These are phyloP conservation scores for Oconnorella tubifera DNA, from an alignment of 2,888 invertebrate species.

Conservation along the genomic window DNA sequence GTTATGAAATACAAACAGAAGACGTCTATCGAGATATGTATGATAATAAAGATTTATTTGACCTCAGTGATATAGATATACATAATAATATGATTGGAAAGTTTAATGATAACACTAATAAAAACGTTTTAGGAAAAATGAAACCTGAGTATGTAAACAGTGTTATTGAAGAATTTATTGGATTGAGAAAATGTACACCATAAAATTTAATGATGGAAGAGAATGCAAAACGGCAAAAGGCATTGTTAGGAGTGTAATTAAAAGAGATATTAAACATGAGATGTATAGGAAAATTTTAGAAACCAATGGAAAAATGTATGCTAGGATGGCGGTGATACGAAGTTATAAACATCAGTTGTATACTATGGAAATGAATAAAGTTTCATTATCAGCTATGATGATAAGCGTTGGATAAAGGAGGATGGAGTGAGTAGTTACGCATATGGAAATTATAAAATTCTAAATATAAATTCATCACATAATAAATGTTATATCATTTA, in stretches of 20 bases:
- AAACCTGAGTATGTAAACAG: neutral
- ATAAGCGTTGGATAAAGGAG: neutral
- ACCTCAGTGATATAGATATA: neutral
- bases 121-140: neutral
- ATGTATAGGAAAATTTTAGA: neutral
- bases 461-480: too few relatives aligned
- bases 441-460: neutral
- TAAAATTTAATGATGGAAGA: neutral
- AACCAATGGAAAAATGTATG: neutral
- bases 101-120: neutral
- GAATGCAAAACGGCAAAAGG: neutral
- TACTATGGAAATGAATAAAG: neutral
- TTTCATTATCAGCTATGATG: neutral
- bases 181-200: neutral
- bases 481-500: too few relatives aligned
- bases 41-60: neutral
- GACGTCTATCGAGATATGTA: neutral
- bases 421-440: neutral
- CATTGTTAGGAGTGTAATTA: neutral
- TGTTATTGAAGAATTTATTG: slow-evolving; percentile 1
- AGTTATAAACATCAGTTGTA: neutral
- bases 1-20: slow-evolving; percentile 1
- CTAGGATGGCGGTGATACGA: neutral
- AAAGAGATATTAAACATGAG: neutral
- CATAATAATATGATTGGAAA: neutral